These are phyloP conservation scores for Dolichomitus sp. DNA, from an alignment of 2,888 invertebrate species.

Conservation along the genomic window DNA sequence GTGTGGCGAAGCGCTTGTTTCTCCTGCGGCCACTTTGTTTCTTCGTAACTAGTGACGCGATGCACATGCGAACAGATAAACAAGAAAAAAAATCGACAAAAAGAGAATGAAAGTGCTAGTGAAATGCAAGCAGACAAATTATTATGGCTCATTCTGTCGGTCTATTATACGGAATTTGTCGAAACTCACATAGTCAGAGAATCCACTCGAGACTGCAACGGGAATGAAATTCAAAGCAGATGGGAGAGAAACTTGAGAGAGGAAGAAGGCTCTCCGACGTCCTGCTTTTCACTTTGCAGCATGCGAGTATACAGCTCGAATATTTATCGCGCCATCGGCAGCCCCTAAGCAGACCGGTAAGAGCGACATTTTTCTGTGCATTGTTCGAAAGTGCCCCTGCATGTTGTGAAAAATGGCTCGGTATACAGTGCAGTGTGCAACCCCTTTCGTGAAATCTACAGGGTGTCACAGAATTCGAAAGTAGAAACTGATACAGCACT, in stretches of 20 bases:
- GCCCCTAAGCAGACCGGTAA: conserved; percentile 75
- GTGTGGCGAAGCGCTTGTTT: conserved; percentile 11
- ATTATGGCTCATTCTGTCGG: conserved; percentile 35
- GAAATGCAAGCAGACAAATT: conserved; percentile 34
- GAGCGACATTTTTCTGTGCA: conserved; percentile 76
- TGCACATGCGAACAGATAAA: conserved; percentile 14
- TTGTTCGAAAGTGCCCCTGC: conserved; percentile 67
- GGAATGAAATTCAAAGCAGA: conserved; percentile 49
- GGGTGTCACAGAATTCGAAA: background rate
- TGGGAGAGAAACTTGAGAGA: conserved; percentile 42
- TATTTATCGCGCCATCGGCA: conserved; percentile 80
- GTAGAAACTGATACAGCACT: background rate
- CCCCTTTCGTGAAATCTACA: conserved; percentile 7
- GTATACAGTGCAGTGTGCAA: conserved; percentile 23
- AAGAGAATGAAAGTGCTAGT: conserved; percentile 4
- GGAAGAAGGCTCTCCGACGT: conserved; percentile 7
- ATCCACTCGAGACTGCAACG: conserved; percentile 23
- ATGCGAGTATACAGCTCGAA: conserved; percentile 65
- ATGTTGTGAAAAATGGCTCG: conserved; percentile 48
- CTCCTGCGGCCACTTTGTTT: conserved; percentile 39
- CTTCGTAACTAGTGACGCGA: conserved; percentile 1
- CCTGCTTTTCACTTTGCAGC: conserved; percentile 33
- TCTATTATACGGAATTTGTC: conserved; percentile 52
- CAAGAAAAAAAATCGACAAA: background rate
- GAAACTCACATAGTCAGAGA: conserved; percentile 19